Evolutionary conservation across 2,113 vertebrate genomes (phyloP).

Genomic region (Rhegmatorhina hoffmannsi): DNA sequence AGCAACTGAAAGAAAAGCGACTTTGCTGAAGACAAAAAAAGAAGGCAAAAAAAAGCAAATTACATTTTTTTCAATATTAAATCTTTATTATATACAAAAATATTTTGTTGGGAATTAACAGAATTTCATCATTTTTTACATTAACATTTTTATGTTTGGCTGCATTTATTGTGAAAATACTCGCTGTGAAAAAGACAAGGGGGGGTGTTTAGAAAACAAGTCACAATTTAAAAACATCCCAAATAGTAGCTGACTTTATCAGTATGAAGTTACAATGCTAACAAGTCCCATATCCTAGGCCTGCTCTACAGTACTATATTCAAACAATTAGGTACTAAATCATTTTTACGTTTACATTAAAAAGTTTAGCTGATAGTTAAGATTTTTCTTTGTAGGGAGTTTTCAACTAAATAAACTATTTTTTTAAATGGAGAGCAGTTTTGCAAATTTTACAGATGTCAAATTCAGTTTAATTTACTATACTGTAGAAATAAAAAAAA

Average conservation of each 20-base stretch:
- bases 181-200: constrained; percentile 48
- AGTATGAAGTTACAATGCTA: not conserved
- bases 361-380: not conserved
- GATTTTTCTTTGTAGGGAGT: not conserved
- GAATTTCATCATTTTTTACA: constrained; percentile 66
- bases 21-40: not conserved
- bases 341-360: not conserved
- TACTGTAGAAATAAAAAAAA: not conserved
- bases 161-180: constrained; percentile 48
- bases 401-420: not conserved
- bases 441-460: not conserved
- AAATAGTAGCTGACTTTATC: not conserved
- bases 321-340: not conserved
- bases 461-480: not conserved
- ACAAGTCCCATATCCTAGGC: not conserved
- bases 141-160: constrained; percentile 47
- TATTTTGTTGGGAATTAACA: constrained; percentile 72
- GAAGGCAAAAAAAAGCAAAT: not conserved
- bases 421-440: constrained; percentile 35
- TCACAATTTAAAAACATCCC: constrained; percentile 10
- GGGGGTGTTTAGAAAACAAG: constrained; percentile 22
- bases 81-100: constrained; percentile 80
- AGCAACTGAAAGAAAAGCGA: not conserved
- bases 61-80: constrained; percentile 65
- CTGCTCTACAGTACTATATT: not conserved